Conservation (phyloP, 2,797 vertebrate genomes). For the Ficedula albicollis region DNA sequence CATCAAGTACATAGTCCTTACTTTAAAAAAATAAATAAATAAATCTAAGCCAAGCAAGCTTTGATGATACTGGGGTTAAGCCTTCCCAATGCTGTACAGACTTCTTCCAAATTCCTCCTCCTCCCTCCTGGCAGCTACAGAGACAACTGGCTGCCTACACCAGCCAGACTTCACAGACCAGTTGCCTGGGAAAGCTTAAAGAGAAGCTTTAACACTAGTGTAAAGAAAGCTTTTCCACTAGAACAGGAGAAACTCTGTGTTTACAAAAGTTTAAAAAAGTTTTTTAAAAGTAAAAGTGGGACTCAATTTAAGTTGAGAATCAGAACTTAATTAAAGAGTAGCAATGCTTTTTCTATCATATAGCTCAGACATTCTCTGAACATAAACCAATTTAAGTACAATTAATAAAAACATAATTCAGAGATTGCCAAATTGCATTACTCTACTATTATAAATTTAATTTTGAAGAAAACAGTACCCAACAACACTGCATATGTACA, state of each 20-base stretch:
- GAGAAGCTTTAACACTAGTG: not conserved
- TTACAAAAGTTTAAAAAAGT: not conserved
- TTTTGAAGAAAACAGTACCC: not conserved
- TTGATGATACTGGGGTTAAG: not conserved
- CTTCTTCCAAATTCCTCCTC: not conserved
- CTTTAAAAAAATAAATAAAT: not conserved
- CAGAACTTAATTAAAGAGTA: not conserved
- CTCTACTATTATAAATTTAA: not conserved
- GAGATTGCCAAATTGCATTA: not conserved
- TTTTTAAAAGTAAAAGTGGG: not conserved
- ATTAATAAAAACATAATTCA: not conserved
- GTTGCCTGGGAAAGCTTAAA: not conserved
- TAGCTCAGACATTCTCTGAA: not conserved
- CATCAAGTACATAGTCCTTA: not conserved
- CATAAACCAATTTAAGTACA: not conserved
- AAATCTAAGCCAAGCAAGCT: not conserved
- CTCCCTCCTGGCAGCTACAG: not conserved
- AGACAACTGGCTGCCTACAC: not conserved
- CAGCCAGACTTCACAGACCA: conserved; percentile 2
- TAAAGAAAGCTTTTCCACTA: not conserved
- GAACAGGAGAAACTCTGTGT: not conserved
- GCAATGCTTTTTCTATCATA: not conserved
- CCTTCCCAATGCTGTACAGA: not conserved
- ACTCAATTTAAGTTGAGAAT: not conserved
- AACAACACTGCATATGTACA: not conserved